Evolutionary conservation across 1,140 invertebrate species (phyloP), one percentile per base, ranked within the genome.

Genomic region (Cydia pomonella): DNA sequence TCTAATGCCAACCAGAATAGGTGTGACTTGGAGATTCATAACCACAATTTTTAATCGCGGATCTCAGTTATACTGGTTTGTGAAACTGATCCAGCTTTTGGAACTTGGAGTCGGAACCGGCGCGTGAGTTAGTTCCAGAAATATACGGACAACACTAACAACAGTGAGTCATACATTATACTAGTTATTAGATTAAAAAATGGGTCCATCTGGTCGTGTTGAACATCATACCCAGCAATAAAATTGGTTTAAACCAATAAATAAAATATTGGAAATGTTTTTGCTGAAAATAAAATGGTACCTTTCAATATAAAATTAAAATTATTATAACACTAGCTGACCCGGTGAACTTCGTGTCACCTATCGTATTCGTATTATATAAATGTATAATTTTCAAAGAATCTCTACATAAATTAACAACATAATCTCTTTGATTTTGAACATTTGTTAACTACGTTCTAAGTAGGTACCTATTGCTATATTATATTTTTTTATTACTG

Each of bases 131-230:
- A 23, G 53, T 23, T 59, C 53, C 53, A 59, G 53, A 59, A 59
- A 59, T 59, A 59, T 59, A 59, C 53, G 53, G n/a, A 59, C 53
- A 59, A 23, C 53, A 59, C 53, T 59, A 59, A 23, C 53, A 23
- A 23, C 21, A 59, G 53, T 59, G 53, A 59, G 53, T 59, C 53
- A 59, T 59, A 12, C 53, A 59, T 69, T 33, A 41, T 69, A 69
- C 27, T 21, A 33, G 64, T 69, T 18, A 69, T 69, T 69, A 38
- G 33, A 69, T 33, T 69, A 38, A 38, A 69, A 66, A 69, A 69
- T 38, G 29, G 29, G 64, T 69, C 16, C 64, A 69, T 69, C 64
- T 69, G 64, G 33, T 41, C 29, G 29, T 18, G 16, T 66, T 69
- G 29, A 33, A 69, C 64, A 29, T 69, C 63, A 64, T 29, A 64